These are phyloP conservation scores for Archaeoteleia sp. DNA, from an alignment of 2,888 invertebrate species.

Conservation along the genomic window DNA sequence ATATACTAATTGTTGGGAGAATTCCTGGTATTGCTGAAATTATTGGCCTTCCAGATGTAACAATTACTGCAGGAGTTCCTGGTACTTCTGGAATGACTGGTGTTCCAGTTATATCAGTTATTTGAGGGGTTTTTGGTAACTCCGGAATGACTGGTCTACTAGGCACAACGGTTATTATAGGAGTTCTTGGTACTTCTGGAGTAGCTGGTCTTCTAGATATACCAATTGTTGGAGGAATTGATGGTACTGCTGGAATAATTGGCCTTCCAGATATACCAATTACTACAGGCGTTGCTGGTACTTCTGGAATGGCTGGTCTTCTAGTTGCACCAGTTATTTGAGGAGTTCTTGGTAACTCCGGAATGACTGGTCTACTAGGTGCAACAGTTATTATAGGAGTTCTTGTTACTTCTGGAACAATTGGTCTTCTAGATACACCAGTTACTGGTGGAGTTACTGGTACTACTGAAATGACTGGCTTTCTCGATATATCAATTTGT, in stretches of 20 bases:
- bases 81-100: neutral
- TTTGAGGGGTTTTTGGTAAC: slow-evolving; percentile 35
- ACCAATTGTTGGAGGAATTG: slow-evolving; percentile 53
- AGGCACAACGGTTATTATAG: slow-evolving; percentile 18
- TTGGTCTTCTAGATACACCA: slow-evolving; percentile 49
- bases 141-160: slow-evolving; percentile 10
- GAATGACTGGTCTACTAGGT: slow-evolving; percentile 7
- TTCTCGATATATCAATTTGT: slow-evolving; percentile 16
- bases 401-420: slow-evolving; percentile 33
- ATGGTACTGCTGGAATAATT: slow-evolving; percentile 17
- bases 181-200: slow-evolving; percentile 31
- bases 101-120: slow-evolving; percentile 14
- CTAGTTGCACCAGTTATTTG: slow-evolving; percentile 43
- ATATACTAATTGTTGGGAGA: slow-evolving; percentile 53
- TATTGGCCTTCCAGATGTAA: slow-evolving; percentile 22
- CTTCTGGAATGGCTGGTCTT: neutral
- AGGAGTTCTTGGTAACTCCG: slow-evolving; percentile 4
- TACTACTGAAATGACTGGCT: slow-evolving; percentile 20
- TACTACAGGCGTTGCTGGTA: neutral
- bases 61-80: slow-evolving; percentile 1
- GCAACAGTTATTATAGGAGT: slow-evolving; percentile 19
- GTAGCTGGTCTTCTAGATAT: slow-evolving; percentile 46
- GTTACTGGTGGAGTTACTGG: slow-evolving; percentile 53
- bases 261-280: slow-evolving; percentile 24
- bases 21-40: slow-evolving; percentile 16